These are phyloP conservation scores for Phaethon lepturus DNA, from an alignment of 2,113 vertebrate species.

Conservation along the genomic window DNA sequence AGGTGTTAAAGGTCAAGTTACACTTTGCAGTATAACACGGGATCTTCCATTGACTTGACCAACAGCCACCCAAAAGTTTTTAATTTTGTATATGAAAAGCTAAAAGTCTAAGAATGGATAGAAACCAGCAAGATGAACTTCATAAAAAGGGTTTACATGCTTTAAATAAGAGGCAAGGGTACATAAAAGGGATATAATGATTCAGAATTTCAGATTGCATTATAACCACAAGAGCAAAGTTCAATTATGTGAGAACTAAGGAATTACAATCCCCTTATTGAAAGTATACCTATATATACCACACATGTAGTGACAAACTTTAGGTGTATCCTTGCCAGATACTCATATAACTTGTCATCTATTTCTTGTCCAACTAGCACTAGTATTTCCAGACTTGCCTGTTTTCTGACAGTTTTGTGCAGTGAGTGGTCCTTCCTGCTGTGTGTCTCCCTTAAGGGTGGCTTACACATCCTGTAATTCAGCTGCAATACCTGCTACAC, in stretches of 20 bases:
- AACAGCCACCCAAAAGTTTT: background rate
- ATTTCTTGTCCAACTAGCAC: constrained; percentile 18
- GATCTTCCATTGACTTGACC: background rate
- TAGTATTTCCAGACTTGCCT: background rate
- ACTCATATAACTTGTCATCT: background rate
- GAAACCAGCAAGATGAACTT: background rate
- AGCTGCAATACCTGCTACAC: background rate
- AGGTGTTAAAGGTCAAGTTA: background rate
- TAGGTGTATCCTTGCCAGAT: background rate
- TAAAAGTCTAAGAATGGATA: background rate
- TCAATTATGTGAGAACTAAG: background rate
- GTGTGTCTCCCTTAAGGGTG: background rate
- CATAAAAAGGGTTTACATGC: background rate
- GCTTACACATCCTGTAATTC: background rate
- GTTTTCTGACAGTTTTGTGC: background rate
- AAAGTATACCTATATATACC: background rate
- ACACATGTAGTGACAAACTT: background rate
- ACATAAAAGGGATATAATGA: background rate
- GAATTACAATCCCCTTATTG: background rate
- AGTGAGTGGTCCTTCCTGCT: background rate
- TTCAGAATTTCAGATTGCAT: background rate
- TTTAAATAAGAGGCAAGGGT: background rate
- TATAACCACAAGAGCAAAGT: background rate
- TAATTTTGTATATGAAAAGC: background rate
- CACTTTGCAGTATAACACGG: background rate